phyloP scores from a whole-genome alignment of 2,113 vertebrate species.

The Anseranas semipalmata region DNA sequence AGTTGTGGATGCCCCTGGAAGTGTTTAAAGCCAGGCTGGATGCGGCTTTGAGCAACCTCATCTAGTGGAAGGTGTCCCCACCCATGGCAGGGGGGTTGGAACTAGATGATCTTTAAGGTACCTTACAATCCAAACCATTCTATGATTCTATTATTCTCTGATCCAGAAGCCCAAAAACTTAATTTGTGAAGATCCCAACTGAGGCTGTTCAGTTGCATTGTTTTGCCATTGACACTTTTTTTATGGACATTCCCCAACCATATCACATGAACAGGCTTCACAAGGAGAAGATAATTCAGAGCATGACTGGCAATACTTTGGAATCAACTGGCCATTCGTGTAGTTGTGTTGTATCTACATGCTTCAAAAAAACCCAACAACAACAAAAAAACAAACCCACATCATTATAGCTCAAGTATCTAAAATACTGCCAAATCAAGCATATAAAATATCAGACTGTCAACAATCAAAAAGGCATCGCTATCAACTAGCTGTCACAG shows the following conservation, averaged over 20 bases:
- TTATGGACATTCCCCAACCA: background rate
- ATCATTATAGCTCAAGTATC: background rate
- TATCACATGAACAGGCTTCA: background rate
- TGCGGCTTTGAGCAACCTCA: too few species aligned
- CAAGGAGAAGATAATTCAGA: background rate
- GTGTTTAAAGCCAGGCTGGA: too few species aligned
- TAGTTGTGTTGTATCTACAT: background rate
- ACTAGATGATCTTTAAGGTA: too few species aligned
- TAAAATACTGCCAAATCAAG: background rate
- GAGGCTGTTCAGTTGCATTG: background rate
- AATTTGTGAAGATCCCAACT: background rate
- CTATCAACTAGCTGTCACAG: background rate
- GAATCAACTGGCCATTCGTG: background rate
- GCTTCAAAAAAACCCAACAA: background rate
- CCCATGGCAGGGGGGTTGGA: too few species aligned
- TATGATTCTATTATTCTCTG: too few species aligned
- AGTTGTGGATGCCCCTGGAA: too few species aligned
- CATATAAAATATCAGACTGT: background rate
- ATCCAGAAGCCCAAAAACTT: background rate
- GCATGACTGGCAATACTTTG: background rate
- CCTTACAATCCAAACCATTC: too few species aligned
- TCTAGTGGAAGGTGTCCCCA: too few species aligned
- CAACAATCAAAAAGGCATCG: background rate
- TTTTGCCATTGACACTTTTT: background rate
- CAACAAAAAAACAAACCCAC: background rate